phyloP scores from a whole-genome alignment of 2,797 vertebrate species.

The Rhincodon typus region DNA sequence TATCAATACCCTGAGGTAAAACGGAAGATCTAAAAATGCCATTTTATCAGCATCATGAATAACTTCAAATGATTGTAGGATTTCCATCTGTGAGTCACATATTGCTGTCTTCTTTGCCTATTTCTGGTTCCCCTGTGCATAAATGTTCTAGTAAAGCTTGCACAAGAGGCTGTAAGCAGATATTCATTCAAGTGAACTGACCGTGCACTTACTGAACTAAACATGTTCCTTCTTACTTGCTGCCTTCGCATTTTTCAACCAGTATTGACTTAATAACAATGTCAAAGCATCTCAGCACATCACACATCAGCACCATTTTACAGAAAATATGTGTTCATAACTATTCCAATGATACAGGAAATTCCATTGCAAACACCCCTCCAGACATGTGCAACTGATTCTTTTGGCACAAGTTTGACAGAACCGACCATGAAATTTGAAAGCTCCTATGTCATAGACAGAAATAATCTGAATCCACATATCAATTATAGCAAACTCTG shows the following conservation, averaged over 20 bases:
- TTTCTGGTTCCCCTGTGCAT: neutral
- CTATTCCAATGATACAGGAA: neutral
- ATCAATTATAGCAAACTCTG: neutral
- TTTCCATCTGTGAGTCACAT: neutral
- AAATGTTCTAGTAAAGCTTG: neutral
- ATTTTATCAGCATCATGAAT: neutral
- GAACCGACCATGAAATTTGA: neutral
- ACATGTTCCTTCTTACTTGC: neutral
- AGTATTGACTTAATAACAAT: neutral
- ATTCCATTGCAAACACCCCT: neutral
- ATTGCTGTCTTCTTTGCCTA: neutral
- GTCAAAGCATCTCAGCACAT: neutral
- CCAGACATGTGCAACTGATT: neutral
- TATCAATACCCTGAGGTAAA: neutral
- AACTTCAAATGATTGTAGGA: neutral
- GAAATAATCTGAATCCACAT: neutral
- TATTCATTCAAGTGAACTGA: neutral
- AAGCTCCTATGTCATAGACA: neutral
- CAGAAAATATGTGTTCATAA: neutral
- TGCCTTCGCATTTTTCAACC: neutral
- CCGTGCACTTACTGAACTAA: neutral
- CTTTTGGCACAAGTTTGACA: neutral
- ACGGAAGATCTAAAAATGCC: neutral
- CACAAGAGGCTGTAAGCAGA: neutral
- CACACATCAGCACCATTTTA: neutral